A percentile compares a stretch with the other conserved stretches of the same genome.
Evolutionary conservation across 2,888 invertebrate genomes (phyloP).

Genomic region (Eretmocerus hayati): DNA sequence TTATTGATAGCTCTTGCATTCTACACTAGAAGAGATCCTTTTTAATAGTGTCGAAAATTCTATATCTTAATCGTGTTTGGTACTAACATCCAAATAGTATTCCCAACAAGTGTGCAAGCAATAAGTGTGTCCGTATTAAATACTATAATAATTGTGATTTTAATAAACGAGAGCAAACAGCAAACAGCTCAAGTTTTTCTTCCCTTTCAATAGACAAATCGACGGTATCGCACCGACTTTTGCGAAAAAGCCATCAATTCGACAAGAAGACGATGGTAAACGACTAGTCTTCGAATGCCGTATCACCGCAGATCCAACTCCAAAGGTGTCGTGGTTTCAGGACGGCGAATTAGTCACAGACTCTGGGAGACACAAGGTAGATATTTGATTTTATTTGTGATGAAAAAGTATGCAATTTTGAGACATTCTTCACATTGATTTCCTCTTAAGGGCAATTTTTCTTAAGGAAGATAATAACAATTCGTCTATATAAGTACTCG

Average conservation of each 20-base stretch:
- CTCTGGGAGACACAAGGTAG: constrained; percentile 79
- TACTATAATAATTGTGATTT: too few relatives aligned
- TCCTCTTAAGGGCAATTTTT: too few relatives aligned
- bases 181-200: too few relatives aligned
- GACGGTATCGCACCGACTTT: constrained; percentile 97
- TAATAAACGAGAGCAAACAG: too few relatives aligned
- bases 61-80: background rate
- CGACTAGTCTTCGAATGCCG: constrained; percentile 89
- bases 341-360: constrained; percentile 75
- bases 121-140: too few relatives aligned
- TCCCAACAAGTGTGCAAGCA: background rate
- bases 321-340: constrained; percentile 85
- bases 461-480: too few relatives aligned
- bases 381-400: background rate
- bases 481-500: too few relatives aligned
- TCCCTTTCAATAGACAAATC: constrained; percentile 67
- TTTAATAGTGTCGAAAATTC: background rate
- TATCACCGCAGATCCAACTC: constrained; percentile 88
- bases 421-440: too few relatives aligned
- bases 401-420: too few relatives aligned
- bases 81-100: background rate
- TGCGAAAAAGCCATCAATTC: constrained; percentile 93
- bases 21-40: background rate
- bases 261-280: constrained; percentile 95
- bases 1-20: too few relatives aligned